These are phyloP conservation scores for Camponotus pennsylvanicus DNA, from an alignment of 1,140 invertebrate genomes.

Conservation along the genomic window DNA sequence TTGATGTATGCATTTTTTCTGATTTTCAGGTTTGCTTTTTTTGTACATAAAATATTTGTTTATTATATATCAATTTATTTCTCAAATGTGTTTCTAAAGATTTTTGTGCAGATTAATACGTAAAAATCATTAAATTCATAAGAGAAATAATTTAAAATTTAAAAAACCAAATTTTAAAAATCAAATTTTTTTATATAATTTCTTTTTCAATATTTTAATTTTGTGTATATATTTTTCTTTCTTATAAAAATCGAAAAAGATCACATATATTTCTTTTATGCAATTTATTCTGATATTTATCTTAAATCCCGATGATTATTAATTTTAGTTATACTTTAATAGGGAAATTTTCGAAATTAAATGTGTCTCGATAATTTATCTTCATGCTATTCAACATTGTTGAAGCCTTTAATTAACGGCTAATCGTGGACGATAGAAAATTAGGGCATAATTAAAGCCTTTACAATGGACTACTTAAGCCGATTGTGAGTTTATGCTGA, in stretches of 20 bases:
- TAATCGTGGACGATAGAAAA: constrained; percentile 39
- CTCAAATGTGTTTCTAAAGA: not conserved
- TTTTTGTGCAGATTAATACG: not conserved
- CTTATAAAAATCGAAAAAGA: not conserved
- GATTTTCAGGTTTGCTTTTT: not conserved
- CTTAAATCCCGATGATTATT: not conserved
- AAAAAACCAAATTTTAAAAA: not conserved
- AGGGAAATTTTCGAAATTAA: not conserved
- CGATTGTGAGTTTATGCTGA: constrained; percentile 18
- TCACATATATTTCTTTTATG: not conserved
- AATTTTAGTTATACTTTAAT: not conserved
- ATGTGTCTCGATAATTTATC: not conserved
- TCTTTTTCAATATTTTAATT: not conserved
- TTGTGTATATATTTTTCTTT: not conserved
- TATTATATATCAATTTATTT: not conserved
- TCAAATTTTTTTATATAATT: not conserved
- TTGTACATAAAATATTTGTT: not conserved
- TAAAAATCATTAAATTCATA: constrained; percentile 5
- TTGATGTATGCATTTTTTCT: not conserved
- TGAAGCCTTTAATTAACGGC: constrained; percentile 8
- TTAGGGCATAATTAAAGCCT: constrained; percentile 47
- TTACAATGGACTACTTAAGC: constrained; percentile 48
- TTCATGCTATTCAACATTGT: not conserved
- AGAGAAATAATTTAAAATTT: not conserved
- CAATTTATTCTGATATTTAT: not conserved